phyloP scores from a whole-genome alignment of 1,140 invertebrate species.

The Neodiprion fabricii region DNA sequence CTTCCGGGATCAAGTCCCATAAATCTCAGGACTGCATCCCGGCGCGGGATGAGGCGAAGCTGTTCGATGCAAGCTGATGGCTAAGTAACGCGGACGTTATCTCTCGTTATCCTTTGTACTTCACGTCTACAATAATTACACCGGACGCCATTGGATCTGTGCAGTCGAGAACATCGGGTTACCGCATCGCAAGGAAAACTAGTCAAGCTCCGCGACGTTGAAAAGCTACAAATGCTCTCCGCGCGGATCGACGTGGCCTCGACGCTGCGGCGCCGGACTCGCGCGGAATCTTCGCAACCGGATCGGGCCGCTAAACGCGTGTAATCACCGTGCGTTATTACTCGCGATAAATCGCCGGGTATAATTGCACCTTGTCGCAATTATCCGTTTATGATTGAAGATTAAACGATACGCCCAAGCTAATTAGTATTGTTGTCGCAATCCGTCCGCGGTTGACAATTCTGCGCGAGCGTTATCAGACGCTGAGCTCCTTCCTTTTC shows the following conservation, averaged over 20 bases:
- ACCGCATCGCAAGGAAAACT: not conserved
- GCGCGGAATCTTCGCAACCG: not conserved
- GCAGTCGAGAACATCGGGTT: not conserved
- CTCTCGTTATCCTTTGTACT: not conserved
- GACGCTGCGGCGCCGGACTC: not conserved
- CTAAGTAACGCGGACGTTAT: not conserved
- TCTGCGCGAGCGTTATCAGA: too few relatives aligned
- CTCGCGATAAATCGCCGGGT: slow-evolving; percentile 43
- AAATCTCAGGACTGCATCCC: not conserved
- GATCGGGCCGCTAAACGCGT: not conserved
- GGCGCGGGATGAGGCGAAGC: too few relatives aligned
- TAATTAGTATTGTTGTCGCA: slow-evolving; percentile 44
- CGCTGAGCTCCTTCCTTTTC: too few relatives aligned
- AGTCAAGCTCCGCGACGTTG: not conserved
- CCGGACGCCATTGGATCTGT: too few relatives aligned
- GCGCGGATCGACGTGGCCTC: not conserved
- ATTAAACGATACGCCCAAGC: slow-evolving; percentile 46
- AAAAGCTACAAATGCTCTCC: not conserved
- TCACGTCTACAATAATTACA: not conserved
- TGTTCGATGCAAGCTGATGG: too few relatives aligned
- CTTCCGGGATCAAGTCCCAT: slow-evolving; percentile 36
- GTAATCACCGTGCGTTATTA: slow-evolving; percentile 41
- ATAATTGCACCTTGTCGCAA: slow-evolving; percentile 41
- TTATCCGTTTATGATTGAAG: slow-evolving; percentile 43
- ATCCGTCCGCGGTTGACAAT: not conserved